Conservation (phyloP, 1,140 invertebrate genomes). For the Drosophila nannoptera region DNA sequence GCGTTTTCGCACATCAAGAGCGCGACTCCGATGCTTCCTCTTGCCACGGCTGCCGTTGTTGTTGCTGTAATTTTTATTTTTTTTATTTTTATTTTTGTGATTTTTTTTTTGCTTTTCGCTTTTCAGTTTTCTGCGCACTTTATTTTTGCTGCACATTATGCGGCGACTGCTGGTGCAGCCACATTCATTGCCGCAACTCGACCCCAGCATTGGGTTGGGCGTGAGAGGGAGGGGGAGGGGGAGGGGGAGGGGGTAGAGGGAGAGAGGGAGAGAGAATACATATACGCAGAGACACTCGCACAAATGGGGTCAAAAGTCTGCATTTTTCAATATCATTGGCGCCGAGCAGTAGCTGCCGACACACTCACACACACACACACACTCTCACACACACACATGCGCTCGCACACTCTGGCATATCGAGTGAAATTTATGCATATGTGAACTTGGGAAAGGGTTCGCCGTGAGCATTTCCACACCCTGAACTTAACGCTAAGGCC, state of each 20-base stretch:
- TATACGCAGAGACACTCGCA: constrained; percentile 18
- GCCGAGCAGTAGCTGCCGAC: constrained; percentile 40
- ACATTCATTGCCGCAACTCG: constrained; percentile 21
- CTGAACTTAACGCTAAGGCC: constrained; percentile 28
- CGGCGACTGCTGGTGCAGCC: constrained; percentile 18
- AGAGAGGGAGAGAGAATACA: no score
- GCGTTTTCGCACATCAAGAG: constrained; percentile 38
- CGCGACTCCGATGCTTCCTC: no score
- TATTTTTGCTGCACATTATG: constrained; percentile 42
- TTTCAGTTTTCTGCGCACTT: constrained; percentile 16
- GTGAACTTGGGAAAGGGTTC: constrained; percentile 39
- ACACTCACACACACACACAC: constrained; percentile 16
- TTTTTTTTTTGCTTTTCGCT: no score
- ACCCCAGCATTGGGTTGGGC: constrained; percentile 25
- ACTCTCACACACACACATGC: background rate
- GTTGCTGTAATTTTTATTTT: background rate
- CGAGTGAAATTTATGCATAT: constrained; percentile 24
- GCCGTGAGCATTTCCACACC: constrained; percentile 11
- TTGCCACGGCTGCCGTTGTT: background rate
- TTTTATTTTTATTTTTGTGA: constrained; percentile 3
- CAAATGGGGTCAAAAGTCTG: constrained; percentile 49
- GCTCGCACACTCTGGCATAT: constrained; percentile 16
- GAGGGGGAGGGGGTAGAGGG: no score
- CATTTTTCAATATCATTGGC: constrained; percentile 50
- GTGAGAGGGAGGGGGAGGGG: no score